Conservation (phyloP, 2,888 invertebrate genomes). For the Lomographa bimaculata region DNA sequence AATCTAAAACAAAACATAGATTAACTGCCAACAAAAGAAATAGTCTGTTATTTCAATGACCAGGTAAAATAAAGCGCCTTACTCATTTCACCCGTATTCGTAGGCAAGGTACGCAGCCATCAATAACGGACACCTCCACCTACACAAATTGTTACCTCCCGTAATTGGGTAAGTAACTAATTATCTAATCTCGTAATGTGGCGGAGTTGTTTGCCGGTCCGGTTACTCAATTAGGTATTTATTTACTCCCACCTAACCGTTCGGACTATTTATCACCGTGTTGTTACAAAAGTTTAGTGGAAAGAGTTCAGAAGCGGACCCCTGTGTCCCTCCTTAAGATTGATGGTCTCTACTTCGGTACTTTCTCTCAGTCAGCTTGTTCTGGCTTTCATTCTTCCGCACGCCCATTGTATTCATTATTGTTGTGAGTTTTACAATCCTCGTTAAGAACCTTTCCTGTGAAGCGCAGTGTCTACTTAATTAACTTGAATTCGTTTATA, state of each 20-base stretch:
- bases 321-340: conserved; percentile 71
- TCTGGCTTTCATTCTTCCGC: conserved; percentile 32
- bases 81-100: no score
- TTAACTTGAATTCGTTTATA: conserved; percentile 36
- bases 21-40: no score
- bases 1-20: no score
- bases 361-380: conserved; percentile 51
- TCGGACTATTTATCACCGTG: conserved; percentile 68
- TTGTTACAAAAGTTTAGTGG: conserved; percentile 69
- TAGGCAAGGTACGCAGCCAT: no score
- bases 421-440: conserved; percentile 52
- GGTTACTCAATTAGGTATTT: conserved; percentile 38
- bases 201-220: conserved; percentile 32
- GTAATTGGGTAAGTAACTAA: conserved; percentile 30
- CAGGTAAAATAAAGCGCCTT: no score
- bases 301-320: conserved; percentile 72
- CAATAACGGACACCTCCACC: conserved; percentile 6
- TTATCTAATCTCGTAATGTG: conserved; percentile 36
- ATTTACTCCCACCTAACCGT: conserved; percentile 52
- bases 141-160: conserved; percentile 14
- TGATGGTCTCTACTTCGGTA: conserved; percentile 50
- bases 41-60: no score
- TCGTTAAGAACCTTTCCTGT: conserved; percentile 45
- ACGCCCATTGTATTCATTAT: conserved; percentile 58
- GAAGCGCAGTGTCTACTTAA: conserved; percentile 37